phyloP scores from a whole-genome alignment of 2,888 invertebrate species.

The Aporophyla lueneburgensis region DNA sequence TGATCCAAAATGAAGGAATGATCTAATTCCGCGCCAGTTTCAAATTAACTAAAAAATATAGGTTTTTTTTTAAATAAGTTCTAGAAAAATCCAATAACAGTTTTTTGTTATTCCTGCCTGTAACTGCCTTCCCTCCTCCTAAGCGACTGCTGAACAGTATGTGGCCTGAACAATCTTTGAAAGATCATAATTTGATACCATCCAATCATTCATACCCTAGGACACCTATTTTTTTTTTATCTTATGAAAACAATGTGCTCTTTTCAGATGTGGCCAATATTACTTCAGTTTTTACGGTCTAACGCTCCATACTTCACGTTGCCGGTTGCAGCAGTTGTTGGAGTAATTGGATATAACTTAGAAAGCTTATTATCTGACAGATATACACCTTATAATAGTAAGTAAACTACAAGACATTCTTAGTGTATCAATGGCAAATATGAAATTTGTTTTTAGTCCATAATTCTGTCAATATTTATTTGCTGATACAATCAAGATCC shows the following conservation, averaged over 20 bases:
- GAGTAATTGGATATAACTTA: constrained; percentile 96
- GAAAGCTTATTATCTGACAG: constrained; percentile 94
- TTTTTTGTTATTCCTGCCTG: not conserved
- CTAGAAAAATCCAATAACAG: too few species aligned
- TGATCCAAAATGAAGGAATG: not conserved
- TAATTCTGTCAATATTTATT: too few species aligned
- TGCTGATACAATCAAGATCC: too few species aligned
- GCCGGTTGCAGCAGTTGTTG: constrained; percentile 95
- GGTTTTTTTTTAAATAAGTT: too few species aligned
- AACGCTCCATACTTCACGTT: constrained; percentile 95
- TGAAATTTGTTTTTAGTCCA: not conserved
- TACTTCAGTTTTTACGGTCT: constrained; percentile 92
- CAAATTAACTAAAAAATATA: not conserved
- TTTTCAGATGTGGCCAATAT: constrained; percentile 94
- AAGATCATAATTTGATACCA: not conserved
- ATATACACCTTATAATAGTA: constrained; percentile 94
- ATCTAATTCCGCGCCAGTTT: constrained; percentile 1
- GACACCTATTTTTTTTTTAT: not conserved
- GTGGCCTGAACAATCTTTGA: not conserved
- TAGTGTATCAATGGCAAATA: not conserved
- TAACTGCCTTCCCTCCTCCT: too few species aligned
- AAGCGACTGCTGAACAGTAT: not conserved
- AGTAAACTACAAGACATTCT: constrained; percentile 71
- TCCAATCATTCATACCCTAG: not conserved
- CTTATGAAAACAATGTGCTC: not conserved